Evolutionary conservation across 2,888 invertebrate species (phyloP), one percentile per base, ranked within the genome.

Genomic region (Tortricodes alternella): DNA sequence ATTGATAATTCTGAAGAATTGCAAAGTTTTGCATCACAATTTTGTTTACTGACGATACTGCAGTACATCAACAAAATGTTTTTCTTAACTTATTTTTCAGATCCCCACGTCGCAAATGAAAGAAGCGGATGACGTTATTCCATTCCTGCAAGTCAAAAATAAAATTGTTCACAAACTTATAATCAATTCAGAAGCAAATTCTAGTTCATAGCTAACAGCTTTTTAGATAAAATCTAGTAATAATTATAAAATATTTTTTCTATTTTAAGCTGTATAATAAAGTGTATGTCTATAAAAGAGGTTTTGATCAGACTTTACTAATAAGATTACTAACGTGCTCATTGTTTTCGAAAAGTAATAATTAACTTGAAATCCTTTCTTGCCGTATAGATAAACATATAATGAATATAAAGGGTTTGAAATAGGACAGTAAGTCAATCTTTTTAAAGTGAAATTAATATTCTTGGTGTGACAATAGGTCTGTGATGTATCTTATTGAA

Each of bases 91-190:
- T 50, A 41, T 53, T 39, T 58, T 81, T 78, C 78, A 90, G 90
- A 83, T 89, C 46, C 85, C 89, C n/a, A 83, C 83, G 34, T 62
- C 70, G 9, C 82, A 78, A 63, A 90, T 90, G 90, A 90, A 88
- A 64, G 89, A 90, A 53, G 87, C 88, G 0, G 90, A 90, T 62
- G 89, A 90, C 49, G 82, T 89, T 8, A 80, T 89, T 64, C 86
- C 88, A 41, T 65, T 80, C 38, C 68, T 90, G 29, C 78, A 86
- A 37, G 62, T 87, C 1, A 88, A 78, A 67, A 71, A 83, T 57
- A 84, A 82, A 71, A 60, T 52, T n/a, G 77, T 73, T 11, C 80
- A 89, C n/a, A 90, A 89, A 72, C 71, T 90, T 60, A 67, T 79
- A 62, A 66, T 89, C 13, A 73, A 73, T 58, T 58, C 62, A 27